Conservation (phyloP, 1,140 invertebrate genomes). For the Stratiolaelaps scimitus region DNA sequence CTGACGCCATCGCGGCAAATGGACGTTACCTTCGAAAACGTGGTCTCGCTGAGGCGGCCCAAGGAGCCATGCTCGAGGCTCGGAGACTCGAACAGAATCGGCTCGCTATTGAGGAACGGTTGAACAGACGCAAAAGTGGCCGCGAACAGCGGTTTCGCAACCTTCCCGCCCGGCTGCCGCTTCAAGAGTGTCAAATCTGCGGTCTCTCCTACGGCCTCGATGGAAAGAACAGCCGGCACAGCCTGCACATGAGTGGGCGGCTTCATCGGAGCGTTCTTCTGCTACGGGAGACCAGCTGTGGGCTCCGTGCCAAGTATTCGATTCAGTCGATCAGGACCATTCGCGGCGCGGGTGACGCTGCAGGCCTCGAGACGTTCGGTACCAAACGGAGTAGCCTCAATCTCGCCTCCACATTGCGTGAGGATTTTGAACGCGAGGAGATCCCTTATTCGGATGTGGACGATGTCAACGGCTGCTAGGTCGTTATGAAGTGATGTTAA, state of each 20-base stretch:
- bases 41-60: neutral
- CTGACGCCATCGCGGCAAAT: neutral
- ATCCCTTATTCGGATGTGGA: no score
- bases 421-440: slow-evolving; percentile 10
- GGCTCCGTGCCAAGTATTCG: neutral
- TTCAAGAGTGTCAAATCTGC: slow-evolving; percentile 9
- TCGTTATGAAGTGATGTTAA: no score
- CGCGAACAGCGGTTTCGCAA: neutral
- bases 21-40: neutral
- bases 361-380: neutral
- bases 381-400: neutral
- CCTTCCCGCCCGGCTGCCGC: neutral
- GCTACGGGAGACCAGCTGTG: neutral
- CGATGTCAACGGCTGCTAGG: no score
- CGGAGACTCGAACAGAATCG: no score
- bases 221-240: neutral
- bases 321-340: neutral
- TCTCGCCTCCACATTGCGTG: neutral
- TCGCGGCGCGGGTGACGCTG: neutral
- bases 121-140: neutral
- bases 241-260: neutral
- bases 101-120: neutral
- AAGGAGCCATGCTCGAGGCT: neutral
- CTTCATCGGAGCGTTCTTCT: neutral
- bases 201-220: slow-evolving; percentile 1